Evolutionary conservation across 2,888 invertebrate genomes (phyloP).

Genomic region (Polymixis lichenea): DNA sequence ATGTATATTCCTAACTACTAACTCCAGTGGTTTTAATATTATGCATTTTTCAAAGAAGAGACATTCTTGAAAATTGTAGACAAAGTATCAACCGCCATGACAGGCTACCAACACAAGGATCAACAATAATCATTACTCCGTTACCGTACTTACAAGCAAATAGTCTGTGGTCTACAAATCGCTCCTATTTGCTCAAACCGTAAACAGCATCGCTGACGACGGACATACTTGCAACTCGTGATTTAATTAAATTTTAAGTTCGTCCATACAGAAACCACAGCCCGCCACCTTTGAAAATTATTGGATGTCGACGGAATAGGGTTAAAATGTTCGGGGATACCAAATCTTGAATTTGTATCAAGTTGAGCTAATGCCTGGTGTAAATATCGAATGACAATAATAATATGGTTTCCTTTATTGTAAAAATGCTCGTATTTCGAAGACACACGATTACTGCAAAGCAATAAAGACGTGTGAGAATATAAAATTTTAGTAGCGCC

Average conservation of each 20-base stretch:
- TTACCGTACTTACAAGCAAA: conserved; percentile 37
- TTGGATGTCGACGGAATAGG: conserved; percentile 46
- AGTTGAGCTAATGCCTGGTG: background rate
- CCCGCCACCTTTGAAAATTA: conserved; percentile 63
- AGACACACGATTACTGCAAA: background rate
- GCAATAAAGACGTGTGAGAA: background rate
- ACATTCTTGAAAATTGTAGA: background rate
- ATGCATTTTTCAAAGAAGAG: background rate
- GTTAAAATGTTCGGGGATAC: conserved; percentile 31
- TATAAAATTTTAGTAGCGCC: conserved; percentile 21
- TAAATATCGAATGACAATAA: background rate
- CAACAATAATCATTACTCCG: conserved; percentile 19
- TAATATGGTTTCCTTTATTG: background rate
- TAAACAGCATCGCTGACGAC: conserved; percentile 50
- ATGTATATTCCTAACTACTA: background rate
- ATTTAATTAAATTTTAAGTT: conserved; percentile 74
- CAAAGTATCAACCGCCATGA: background rate
- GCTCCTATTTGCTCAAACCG: conserved; percentile 36
- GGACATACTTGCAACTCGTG: conserved; percentile 49
- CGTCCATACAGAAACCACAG: conserved; percentile 68
- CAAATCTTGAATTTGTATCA: conserved; percentile 24
- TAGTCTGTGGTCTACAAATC: conserved; percentile 27
- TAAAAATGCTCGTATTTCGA: background rate
- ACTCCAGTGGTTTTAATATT: background rate
- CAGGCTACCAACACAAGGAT: background rate